Evolutionary conservation across 2,888 invertebrate genomes (phyloP).

Genomic region (Spilarctia lutea): DNA sequence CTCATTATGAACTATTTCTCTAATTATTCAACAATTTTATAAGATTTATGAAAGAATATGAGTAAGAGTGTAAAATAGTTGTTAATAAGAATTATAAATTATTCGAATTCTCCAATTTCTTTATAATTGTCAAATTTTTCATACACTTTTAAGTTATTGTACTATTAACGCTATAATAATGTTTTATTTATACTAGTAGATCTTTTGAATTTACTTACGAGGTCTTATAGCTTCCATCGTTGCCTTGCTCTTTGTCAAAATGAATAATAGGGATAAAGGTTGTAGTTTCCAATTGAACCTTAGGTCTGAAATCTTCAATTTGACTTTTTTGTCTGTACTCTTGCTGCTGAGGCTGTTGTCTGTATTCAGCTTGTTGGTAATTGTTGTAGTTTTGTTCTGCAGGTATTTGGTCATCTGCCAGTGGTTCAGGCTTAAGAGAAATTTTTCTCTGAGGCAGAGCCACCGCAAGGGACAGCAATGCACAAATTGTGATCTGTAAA

Average conservation of each 20-base stretch:
- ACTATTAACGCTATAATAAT: not conserved
- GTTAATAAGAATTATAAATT: not conserved
- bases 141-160: not conserved
- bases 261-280: conserved; percentile 93
- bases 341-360: conserved; percentile 55
- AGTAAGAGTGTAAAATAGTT: not conserved
- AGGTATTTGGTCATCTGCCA: conserved; percentile 69
- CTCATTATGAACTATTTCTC: not conserved
- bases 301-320: conserved; percentile 80
- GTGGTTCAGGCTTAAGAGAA: conserved; percentile 67
- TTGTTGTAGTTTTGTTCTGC: conserved; percentile 78
- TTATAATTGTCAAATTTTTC: not conserved
- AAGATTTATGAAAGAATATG: not conserved
- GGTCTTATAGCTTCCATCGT: conserved; percentile 94
- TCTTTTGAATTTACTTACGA: conserved; percentile 82
- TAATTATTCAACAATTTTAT: not conserved
- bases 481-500: conserved; percentile 76
- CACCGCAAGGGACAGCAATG: conserved; percentile 72
- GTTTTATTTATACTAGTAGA: not conserved
- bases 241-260: conserved; percentile 94
- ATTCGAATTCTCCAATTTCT: not conserved
- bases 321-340: conserved; percentile 73
- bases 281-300: conserved; percentile 85
- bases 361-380: conserved; percentile 60
- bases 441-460: conserved; percentile 81